phyloP scores from a whole-genome alignment of 2,888 invertebrate species.

The Chalcis sispes region DNA sequence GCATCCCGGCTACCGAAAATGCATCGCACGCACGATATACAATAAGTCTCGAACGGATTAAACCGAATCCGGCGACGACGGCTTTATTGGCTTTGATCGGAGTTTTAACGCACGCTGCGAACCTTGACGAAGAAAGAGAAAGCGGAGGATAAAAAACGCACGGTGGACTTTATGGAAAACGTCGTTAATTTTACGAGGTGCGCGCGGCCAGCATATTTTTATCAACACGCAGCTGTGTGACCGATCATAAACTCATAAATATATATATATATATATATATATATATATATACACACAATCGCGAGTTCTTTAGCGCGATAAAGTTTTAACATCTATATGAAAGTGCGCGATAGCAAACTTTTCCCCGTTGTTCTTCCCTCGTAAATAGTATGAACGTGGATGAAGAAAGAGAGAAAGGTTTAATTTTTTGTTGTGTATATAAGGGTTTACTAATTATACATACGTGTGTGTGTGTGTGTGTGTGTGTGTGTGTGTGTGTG shows the following conservation, averaged over 20 bases:
- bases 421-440: no score
- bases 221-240: no score
- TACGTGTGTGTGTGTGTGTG: no score
- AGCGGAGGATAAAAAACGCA: conserved; percentile 59
- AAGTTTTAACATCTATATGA: conserved; percentile 68
- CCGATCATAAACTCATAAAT: conserved; percentile 57
- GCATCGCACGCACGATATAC: no score
- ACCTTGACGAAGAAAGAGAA: not conserved
- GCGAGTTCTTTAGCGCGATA: conserved; percentile 64
- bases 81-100: conserved; percentile 69
- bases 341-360: conserved; percentile 68
- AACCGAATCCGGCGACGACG: conserved; percentile 61
- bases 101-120: conserved; percentile 67
- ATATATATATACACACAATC: no score
- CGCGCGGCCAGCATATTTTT: conserved; percentile 59
- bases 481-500: no score
- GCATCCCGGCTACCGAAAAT: no score
- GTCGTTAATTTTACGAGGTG: conserved; percentile 73
- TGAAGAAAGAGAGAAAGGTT: conserved; percentile 42
- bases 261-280: no score
- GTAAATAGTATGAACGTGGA: no score
- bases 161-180: conserved; percentile 71
- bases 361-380: conserved; percentile 57
- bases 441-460: no score
- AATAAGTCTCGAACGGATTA: no score